phyloP scores from a whole-genome alignment of 2,888 invertebrate species.

The Abrostola triplasia region DNA sequence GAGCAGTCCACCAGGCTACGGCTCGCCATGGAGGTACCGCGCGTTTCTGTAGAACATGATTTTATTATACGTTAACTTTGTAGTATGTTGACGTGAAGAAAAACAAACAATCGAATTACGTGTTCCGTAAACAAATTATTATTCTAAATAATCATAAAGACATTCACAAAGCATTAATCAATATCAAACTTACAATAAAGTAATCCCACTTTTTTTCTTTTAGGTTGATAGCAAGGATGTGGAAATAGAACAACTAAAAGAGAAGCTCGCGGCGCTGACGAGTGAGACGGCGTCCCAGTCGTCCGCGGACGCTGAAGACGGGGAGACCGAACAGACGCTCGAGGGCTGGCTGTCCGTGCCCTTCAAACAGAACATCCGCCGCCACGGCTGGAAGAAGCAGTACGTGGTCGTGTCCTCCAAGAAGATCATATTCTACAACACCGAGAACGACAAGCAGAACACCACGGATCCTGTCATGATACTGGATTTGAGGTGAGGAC shows the following conservation, averaged over 20 bases:
- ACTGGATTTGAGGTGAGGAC: conserved; percentile 95
- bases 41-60: neutral
- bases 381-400: conserved; percentile 99
- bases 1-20: conserved; percentile 92
- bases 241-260: conserved; percentile 97
- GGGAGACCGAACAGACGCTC: conserved; percentile 93
- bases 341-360: conserved; percentile 99
- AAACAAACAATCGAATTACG: too few species aligned
- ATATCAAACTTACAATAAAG: neutral
- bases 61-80: too few species aligned
- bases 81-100: too few species aligned
- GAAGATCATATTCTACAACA: conserved; percentile 99
- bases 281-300: conserved; percentile 97
- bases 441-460: conserved; percentile 97
- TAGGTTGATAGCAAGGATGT: conserved; percentile 97
- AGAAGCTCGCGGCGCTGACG: conserved; percentile 93
- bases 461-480: conserved; percentile 98
- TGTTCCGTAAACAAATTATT: too few species aligned
- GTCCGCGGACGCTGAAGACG: conserved; percentile 95
- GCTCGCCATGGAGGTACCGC: conserved; percentile 94
- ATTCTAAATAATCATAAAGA: neutral
- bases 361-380: conserved; percentile 97
- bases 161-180: neutral
- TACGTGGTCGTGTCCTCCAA: conserved; percentile 98
- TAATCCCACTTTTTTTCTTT: conserved; percentile 10